Evolutionary conservation across 2,888 invertebrate species (phyloP).

Genomic region (Tenthredo distinguenda): DNA sequence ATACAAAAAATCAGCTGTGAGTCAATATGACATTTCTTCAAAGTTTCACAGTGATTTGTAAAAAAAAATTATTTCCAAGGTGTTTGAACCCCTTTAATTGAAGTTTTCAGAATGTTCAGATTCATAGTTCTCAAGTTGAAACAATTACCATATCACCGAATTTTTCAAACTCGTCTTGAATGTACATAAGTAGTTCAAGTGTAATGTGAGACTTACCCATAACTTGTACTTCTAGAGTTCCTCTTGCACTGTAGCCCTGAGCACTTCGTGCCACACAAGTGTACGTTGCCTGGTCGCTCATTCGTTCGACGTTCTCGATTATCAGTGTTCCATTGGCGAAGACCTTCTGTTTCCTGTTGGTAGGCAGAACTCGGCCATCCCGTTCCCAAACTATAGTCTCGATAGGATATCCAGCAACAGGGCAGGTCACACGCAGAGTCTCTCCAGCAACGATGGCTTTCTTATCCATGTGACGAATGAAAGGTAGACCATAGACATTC

Average conservation of each 20-base stretch:
- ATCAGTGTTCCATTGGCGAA: slow-evolving; percentile 96
- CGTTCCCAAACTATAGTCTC: slow-evolving; percentile 97
- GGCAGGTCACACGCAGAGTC: slow-evolving; percentile 93
- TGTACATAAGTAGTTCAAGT: neutral
- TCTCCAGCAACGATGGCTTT: slow-evolving; percentile 96
- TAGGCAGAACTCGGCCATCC: slow-evolving; percentile 91
- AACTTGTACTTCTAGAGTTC: slow-evolving; percentile 95
- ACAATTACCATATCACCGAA: neutral
- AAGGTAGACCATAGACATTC: slow-evolving; percentile 94
- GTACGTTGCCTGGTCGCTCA: slow-evolving; percentile 96
- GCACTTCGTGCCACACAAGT: slow-evolving; percentile 96
- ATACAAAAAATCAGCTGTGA: too few relatives aligned
- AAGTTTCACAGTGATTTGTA: too few relatives aligned
- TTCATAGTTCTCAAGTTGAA: neutral
- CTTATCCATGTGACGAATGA: slow-evolving; percentile 95
- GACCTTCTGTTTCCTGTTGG: slow-evolving; percentile 96
- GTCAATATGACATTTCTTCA: too few relatives aligned
- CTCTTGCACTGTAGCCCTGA: slow-evolving; percentile 93
- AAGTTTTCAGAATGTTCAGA: neutral
- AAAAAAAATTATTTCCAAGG: too few relatives aligned
- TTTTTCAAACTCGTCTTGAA: neutral
- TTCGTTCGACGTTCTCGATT: slow-evolving; percentile 95
- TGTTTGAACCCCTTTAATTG: too few relatives aligned
- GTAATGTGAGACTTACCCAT: slow-evolving; percentile 90
- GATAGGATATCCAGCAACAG: slow-evolving; percentile 97